Evolutionary conservation across 2,888 invertebrate genomes (phyloP).

Genomic region (Ormyrus labotus): DNA sequence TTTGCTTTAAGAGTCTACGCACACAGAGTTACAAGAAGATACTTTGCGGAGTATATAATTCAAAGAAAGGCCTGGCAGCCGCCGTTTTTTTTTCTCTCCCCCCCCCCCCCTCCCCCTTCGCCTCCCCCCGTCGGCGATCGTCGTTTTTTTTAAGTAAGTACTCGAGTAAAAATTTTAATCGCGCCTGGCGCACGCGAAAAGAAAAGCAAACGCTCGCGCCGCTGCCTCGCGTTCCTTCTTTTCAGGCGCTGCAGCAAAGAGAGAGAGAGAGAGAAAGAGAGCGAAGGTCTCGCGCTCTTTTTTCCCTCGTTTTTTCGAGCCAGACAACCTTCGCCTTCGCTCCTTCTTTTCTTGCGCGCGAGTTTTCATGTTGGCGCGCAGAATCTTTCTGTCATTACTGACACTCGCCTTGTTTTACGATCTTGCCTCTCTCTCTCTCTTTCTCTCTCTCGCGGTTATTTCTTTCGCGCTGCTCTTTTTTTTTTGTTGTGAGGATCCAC

Average conservation of each 20-base stretch:
- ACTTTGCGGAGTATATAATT: too few relatives aligned
- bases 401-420: slow-evolving; percentile 55
- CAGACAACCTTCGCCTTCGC: slow-evolving; percentile 70
- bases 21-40: slow-evolving; percentile 1
- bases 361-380: slow-evolving; percentile 43
- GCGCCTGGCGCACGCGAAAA: slow-evolving; percentile 27
- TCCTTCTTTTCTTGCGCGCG: slow-evolving; percentile 54
- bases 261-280: neutral
- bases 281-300: slow-evolving; percentile 31
- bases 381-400: slow-evolving; percentile 58
- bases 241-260: neutral
- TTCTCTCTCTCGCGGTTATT: slow-evolving; percentile 23
- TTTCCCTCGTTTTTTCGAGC: slow-evolving; percentile 62
- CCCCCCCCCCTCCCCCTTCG: too few relatives aligned
- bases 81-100: too few relatives aligned
- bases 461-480: slow-evolving; percentile 23
- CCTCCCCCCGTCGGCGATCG: too few relatives aligned
- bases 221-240: slow-evolving; percentile 10
- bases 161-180: too few relatives aligned
- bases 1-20: slow-evolving; percentile 25
- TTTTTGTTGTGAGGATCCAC: neutral
- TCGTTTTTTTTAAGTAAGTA: too few relatives aligned
- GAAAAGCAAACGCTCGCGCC: slow-evolving; percentile 11
- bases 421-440: slow-evolving; percentile 41
- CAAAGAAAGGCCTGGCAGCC: too few relatives aligned